phyloP scores from a whole-genome alignment of 2,888 invertebrate species.

The Diarsia mendica region DNA sequence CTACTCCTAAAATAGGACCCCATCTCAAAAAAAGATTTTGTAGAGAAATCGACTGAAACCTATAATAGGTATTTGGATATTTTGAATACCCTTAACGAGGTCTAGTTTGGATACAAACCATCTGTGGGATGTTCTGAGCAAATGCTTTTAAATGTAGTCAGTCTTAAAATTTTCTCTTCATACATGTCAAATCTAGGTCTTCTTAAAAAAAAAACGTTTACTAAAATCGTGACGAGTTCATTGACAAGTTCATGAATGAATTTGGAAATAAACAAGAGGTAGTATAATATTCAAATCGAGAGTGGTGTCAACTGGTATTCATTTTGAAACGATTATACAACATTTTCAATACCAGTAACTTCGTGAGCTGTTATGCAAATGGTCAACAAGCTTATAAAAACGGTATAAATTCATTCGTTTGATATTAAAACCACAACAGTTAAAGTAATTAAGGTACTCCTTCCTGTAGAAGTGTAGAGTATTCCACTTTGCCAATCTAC shows the following conservation, averaged over 20 bases:
- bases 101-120: neutral
- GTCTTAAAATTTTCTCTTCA: conserved; percentile 12
- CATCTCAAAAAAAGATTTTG: neutral
- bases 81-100: neutral
- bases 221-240: conserved; percentile 55
- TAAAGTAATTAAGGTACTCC: conserved; percentile 46
- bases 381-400: conserved; percentile 73
- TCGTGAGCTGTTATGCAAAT: conserved; percentile 75
- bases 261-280: conserved; percentile 66
- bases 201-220: conserved; percentile 24
- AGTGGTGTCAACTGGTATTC: conserved; percentile 64
- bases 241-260: conserved; percentile 70
- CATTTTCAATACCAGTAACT: conserved; percentile 69
- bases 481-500: neutral
- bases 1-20: neutral
- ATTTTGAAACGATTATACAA: conserved; percentile 71
- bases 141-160: neutral
- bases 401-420: conserved; percentile 68
- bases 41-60: neutral
- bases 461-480: neutral
- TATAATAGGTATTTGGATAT: neutral
- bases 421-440: conserved; percentile 62
- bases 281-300: conserved; percentile 70
- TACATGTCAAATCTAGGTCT: conserved; percentile 41
- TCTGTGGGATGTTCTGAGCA: conserved; percentile 13